Evolutionary conservation across 2,797 vertebrate genomes (phyloP), one percentile per base, ranked within the genome.

Genomic region (Intellagama lesueurii): DNA sequence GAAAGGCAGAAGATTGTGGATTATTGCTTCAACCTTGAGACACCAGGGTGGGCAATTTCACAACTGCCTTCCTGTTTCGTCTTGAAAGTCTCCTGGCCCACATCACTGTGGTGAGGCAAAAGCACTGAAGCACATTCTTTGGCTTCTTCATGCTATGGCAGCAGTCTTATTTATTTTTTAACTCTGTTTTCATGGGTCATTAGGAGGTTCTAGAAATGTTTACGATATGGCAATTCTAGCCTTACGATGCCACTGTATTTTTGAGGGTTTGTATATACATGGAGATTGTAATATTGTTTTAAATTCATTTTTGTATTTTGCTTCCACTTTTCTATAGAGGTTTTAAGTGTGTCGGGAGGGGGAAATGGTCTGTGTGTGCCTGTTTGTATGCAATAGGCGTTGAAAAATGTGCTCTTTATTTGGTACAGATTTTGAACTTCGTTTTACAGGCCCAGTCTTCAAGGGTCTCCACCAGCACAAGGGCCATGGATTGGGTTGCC

Each of bases 241-340:
- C 7, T 83, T 87, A 90, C 92, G 86, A 85, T 69, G 14, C 93
- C 83, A 78, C 86, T 88, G 52, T 92, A 85, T 87, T 92, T 14
- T 56, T 56, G 52, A 14, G 35, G 60, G 72, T 94, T 94, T 94
- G 93, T 93, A 90, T 40, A 91, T 89, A 83, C 32, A 68, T 87
- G 49, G 89, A 7, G 30, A 30, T 94, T 94, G 95, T 93, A 64
- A 64, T 22, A 93, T 93, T 66, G 90, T 47, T 28, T 78, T 72
- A 79, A 89, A 79, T 83, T 16, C 64, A 35, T 30, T 66, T 28
- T 44, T 17, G 44, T 22, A 68, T 52, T 78, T 77, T 81, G 69
- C 56, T 64, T 92, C 88, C 89, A 69, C 70, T 93, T 90, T 69
- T 90, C 82, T 93, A 92, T 94, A 92, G 66, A 92, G 88, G 78